Base-by-base conservation (phyloP, 2,888 invertebrate species). In the Dioctria linearis region DNA sequence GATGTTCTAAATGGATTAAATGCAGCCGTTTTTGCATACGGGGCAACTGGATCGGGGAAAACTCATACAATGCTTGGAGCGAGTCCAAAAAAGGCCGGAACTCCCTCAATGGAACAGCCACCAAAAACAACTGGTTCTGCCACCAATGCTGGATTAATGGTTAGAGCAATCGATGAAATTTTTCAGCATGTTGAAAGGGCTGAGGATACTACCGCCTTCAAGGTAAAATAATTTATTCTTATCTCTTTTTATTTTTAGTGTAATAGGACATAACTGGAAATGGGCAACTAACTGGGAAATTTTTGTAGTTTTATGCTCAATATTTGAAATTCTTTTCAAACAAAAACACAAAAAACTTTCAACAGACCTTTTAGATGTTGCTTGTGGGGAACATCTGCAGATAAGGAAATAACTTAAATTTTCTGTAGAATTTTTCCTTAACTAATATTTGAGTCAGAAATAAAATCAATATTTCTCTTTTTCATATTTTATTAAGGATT, bases 21-120 rank as follows among this genome's bases (percentile, higher is more conserved):
- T 85, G 98, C 96, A 0, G 98, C 98, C 0, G 97, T 98, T 42
- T 98, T 98, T 89, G 98, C 98, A 0, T 98, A 89, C 80, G 89
- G 89, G n/a, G 89, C 89, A 0, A 89, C 89, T 0, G 89, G 89
- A 1, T 89, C 89, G 0, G 89, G 89, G 0, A 89, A 89, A 84
- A 89, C 89, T 1, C 89, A 89, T 79, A 89, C 89, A 61, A 89
- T 89, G 89, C 84, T 89, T 76, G 89, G 89, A 0, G 89, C 89
- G 9, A 86, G 86, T 83, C 86, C 88, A 40, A 87, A 87, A 84
- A 88, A 87, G 81, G 86, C 85, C 0, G 84, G 85, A 11, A 84
- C 84, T 4, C 81, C 86, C 81, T 43, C 84, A 79, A 25, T 84
- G 71, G 84, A 84, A 61, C 84, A 84, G 61, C 84, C 84, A 8